Evolutionary conservation across 1,140 invertebrate species (phyloP), one percentile per base, ranked within the genome.

Genomic region (Drosophila ficusphila): DNA sequence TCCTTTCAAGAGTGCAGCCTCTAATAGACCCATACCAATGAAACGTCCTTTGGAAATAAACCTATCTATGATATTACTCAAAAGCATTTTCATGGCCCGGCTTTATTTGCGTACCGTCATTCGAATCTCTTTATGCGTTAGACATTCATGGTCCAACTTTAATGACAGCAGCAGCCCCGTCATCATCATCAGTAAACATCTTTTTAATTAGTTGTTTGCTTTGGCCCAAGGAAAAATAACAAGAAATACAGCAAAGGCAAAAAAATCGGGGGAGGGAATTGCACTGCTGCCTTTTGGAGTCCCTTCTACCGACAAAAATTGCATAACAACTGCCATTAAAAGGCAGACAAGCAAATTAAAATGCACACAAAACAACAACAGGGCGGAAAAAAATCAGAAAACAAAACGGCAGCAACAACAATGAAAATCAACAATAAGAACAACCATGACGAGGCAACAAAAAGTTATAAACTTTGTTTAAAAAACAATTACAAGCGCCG

Each of bases 271-370:
- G 19, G 4, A 38, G 9, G 61, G 33, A 81, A 76, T 73, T 86
- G 81, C 82, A 86, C 46, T 64, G 64, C 79, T 47, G 38, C 46
- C 33, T 41, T 72, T 77, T 79, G 44, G 48, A 75, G 39, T 71
- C 57, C 18, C 44, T 42, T 54, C 53, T 60, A 79, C 41, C 57
- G 65, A 49, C 56, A 72, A 74, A 76, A 81, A 88, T 62, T 74
- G 61, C 82, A 86, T 77, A 81, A 81, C 67, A 85, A 77, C 73
- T 57, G 68, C 73, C 76, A 86, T 86, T 88, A 88, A 86, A 86
- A 86, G 68, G 82, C 77, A 81, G 68, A 86, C 81, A 88, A 77
- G 76, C 81, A 81, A 86, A 86, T 85, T 86, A 81, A 85, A 85
- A 75, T 56, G 60, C 64, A 76, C 41, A 79, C 42, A 39, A 25